These are phyloP conservation scores for Mohoua ochrocephala DNA, from an alignment of 2,113 vertebrate species.

Conservation along the genomic window DNA sequence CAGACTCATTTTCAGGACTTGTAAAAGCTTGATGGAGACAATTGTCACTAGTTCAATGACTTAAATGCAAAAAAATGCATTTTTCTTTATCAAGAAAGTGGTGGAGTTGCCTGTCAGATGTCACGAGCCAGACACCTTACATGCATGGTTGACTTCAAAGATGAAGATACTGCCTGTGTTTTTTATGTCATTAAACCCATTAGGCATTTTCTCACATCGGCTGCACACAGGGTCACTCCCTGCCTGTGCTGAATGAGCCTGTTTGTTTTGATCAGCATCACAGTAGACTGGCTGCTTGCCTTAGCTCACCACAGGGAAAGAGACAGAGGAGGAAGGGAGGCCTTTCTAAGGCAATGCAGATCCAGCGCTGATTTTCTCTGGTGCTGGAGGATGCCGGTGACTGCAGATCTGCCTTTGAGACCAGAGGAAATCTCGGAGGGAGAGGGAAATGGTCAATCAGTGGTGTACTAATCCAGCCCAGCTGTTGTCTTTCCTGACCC, in stretches of 20 bases:
- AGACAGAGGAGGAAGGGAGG: not conserved
- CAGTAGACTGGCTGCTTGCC: not conserved
- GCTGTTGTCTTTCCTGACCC: not conserved
- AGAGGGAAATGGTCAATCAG: not conserved
- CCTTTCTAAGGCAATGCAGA: not conserved
- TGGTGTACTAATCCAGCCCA: not conserved
- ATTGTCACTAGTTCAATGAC: not conserved
- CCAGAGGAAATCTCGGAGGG: not conserved
- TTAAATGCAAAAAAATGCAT: not conserved
- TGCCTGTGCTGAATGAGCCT: not conserved
- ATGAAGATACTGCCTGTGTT: not conserved
- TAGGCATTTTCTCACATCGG: not conserved
- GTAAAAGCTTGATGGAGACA: not conserved
- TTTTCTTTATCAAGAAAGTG: not conserved
- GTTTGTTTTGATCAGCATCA: constrained; percentile 47
- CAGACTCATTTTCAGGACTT: not conserved
- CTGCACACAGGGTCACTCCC: not conserved
- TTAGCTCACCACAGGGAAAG: not conserved
- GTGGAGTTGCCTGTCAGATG: not conserved
- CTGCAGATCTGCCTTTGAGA: not conserved
- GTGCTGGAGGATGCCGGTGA: not conserved
- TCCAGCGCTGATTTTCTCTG: not conserved
- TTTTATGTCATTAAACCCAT: constrained; percentile 39
- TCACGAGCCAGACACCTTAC: not conserved
- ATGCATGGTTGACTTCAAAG: not conserved